Conservation (phyloP, 2,113 vertebrate species). For the Ochotona princeps region DNA sequence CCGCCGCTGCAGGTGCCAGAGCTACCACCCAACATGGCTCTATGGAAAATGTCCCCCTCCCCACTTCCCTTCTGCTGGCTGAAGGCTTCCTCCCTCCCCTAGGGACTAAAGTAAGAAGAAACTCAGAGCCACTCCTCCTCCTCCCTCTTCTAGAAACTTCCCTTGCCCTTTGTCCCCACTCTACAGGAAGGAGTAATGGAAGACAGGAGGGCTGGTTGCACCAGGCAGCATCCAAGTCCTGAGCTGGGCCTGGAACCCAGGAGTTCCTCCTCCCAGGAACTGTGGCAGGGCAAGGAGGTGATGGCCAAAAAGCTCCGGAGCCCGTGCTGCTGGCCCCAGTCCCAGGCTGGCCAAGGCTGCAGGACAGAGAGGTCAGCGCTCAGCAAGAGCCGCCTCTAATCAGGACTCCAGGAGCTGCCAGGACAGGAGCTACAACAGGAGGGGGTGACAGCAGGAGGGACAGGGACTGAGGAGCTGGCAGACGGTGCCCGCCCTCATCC, state of each 20-base stretch:
- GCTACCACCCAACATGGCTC: neutral
- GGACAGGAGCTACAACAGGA: slow-evolving; percentile 79
- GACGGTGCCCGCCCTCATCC: slow-evolving; percentile 72
- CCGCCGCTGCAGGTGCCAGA: neutral
- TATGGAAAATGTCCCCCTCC: neutral
- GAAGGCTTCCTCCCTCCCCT: slow-evolving; percentile 19
- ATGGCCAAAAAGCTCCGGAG: slow-evolving; percentile 1
- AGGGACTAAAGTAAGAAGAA: slow-evolving; percentile 1
- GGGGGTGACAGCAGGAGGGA: slow-evolving; percentile 77
- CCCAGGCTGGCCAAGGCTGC: slow-evolving; percentile 56
- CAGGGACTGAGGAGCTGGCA: slow-evolving; percentile 75
- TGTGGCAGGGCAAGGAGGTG: slow-evolving; percentile 9
- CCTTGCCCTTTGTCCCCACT: neutral
- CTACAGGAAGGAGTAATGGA: neutral
- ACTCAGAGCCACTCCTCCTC: slow-evolving; percentile 21
- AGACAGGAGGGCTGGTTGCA: neutral
- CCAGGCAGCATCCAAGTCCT: neutral
- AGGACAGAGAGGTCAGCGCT: slow-evolving; percentile 80
- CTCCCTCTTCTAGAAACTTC: slow-evolving; percentile 9
- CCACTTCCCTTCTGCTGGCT: slow-evolving; percentile 33
- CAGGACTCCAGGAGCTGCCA: slow-evolving; percentile 77
- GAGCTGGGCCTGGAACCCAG: neutral
- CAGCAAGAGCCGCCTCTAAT: slow-evolving; percentile 74
- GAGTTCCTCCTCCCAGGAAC: slow-evolving; percentile 61
- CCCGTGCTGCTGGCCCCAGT: slow-evolving; percentile 37